phyloP scores from a whole-genome alignment of 1,140 invertebrate genomes.

The Orussus abietinus region DNA sequence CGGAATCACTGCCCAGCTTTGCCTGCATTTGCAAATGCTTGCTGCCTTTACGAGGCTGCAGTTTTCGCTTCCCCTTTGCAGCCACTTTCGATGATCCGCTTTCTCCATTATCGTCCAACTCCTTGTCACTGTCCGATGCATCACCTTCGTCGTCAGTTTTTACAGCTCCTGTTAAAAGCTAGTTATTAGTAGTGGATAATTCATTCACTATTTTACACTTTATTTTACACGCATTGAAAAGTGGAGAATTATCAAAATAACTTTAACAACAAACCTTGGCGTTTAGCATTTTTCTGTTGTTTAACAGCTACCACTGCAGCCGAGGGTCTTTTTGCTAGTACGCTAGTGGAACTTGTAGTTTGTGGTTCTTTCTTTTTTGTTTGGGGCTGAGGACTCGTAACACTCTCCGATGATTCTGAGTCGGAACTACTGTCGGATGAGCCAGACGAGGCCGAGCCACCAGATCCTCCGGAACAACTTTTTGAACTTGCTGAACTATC shows the following conservation, averaged over 20 bases:
- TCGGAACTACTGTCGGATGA: constrained; percentile 51
- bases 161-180: constrained; percentile 22
- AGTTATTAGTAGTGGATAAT: no score
- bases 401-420: constrained; percentile 50
- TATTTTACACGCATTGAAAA: constrained; percentile 2
- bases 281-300: constrained; percentile 46
- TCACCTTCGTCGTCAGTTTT: constrained; percentile 49
- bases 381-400: constrained; percentile 37
- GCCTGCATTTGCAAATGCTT: constrained; percentile 46
- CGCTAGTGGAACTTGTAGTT: constrained; percentile 26
- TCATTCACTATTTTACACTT: constrained; percentile 4
- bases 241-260: constrained; percentile 3
- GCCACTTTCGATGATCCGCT: constrained; percentile 26
- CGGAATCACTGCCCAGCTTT: constrained; percentile 49
- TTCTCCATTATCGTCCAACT: constrained; percentile 34
- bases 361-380: constrained; percentile 46
- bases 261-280: constrained; percentile 36
- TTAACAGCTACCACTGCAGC: constrained; percentile 44
- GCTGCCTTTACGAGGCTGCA: constrained; percentile 47
- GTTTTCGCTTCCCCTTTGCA: constrained; percentile 50
- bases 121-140: constrained; percentile 44
- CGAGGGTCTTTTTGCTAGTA: constrained; percentile 47
- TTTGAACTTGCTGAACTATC: constrained; percentile 51
- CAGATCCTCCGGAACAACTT: constrained; percentile 44
- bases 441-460: constrained; percentile 41